phyloP scores from a whole-genome alignment of 30 jellyfish, hydroid and myxozoan species.

The Hydractinia symbiolongicarpus region DNA sequence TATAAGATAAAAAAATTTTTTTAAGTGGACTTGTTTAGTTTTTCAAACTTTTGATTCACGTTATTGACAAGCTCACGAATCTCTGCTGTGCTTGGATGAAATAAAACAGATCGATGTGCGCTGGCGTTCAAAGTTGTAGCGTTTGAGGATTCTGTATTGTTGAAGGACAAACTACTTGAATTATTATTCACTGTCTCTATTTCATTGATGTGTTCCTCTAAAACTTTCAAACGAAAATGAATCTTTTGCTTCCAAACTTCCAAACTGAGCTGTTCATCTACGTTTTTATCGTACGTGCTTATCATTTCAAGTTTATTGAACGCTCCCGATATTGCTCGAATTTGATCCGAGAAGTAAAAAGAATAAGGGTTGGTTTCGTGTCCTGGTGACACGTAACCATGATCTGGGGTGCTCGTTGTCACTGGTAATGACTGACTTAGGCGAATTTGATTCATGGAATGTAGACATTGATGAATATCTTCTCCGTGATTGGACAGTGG shows the following conservation, averaged over 20 bases:
- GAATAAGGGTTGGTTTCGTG: background rate
- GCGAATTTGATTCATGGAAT: no score
- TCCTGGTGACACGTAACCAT: conserved; percentile 11
- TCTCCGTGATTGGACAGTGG: no score
- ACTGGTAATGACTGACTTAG: background rate
- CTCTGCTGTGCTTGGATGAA: conserved; percentile 5
- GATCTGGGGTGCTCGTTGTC: background rate
- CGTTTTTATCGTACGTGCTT: background rate
- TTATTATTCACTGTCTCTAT: background rate
- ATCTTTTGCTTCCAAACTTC: conserved; percentile 26
- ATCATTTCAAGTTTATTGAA: background rate
- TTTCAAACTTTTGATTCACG: background rate
- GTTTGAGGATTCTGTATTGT: background rate
- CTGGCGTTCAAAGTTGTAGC: background rate
- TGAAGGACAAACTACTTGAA: background rate
- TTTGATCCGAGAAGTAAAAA: conserved; percentile 9
- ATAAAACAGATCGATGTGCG: background rate
- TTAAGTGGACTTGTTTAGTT: background rate
- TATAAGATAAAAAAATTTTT: no score
- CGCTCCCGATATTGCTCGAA: background rate
- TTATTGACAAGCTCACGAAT: conserved; percentile 19
- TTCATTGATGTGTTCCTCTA: conserved; percentile 10
- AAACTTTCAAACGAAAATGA: conserved; percentile 23
- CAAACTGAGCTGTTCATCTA: background rate
- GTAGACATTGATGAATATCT: no score